phyloP scores from a whole-genome alignment of 2,888 invertebrate genomes.

The Serripes groenlandicus region DNA sequence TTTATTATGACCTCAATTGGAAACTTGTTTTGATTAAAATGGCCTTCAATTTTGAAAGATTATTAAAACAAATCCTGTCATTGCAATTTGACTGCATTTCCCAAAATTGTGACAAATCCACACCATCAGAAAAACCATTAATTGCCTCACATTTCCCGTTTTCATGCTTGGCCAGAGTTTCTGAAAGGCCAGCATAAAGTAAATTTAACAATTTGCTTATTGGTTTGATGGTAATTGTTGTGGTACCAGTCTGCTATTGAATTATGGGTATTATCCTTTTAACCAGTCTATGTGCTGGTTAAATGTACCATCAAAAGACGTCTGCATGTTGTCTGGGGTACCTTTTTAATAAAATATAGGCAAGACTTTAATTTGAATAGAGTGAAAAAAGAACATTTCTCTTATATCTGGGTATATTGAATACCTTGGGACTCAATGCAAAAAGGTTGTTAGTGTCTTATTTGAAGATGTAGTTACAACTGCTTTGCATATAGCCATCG shows the following conservation, averaged over 20 bases:
- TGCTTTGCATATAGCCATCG: constrained; percentile 1
- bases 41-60: background rate
- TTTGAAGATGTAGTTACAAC: too few species aligned
- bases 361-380: constrained; percentile 10
- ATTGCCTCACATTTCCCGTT: background rate
- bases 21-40: background rate
- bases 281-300: constrained; percentile 8
- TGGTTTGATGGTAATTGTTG: constrained; percentile 11
- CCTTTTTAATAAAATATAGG: constrained; percentile 15
- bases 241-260: constrained; percentile 7
- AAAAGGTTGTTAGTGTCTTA: too few species aligned
- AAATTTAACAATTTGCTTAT: constrained; percentile 17
- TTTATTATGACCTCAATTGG: too few species aligned
- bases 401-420: background rate
- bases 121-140: constrained; percentile 10
- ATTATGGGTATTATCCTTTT: constrained; percentile 18
- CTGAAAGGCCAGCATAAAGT: background rate
- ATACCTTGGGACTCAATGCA: too few species aligned
- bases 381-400: constrained; percentile 8
- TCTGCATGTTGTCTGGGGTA: constrained; percentile 2
- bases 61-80: background rate
- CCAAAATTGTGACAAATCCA: background rate
- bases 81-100: background rate
- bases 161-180: background rate
- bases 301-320: constrained; percentile 13